Evolutionary conservation across 2,888 invertebrate genomes (phyloP), one percentile per base, ranked within the genome.

Genomic region (Nipponacmea schrenckii): DNA sequence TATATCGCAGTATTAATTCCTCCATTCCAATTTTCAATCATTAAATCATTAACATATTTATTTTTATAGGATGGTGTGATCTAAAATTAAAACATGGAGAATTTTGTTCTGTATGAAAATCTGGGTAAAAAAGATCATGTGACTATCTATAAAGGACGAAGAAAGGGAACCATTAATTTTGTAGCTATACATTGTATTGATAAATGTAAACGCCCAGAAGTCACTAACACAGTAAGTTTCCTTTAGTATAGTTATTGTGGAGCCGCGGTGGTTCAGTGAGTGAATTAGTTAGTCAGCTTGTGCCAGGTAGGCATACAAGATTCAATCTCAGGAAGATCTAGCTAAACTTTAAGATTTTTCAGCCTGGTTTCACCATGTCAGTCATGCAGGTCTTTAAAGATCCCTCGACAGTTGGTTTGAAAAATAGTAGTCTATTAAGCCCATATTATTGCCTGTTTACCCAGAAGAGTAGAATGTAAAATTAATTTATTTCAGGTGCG

Each of bases 91-190:
- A 56, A 56, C 5, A 89, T 89, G 89, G 89, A 89, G 74, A 89
- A 89, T 75, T 89, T 89, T 85, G 88, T 89, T 15, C 70, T 89
- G 66, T 89, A 89, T 81, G 89, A 89, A 74, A 88, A 89, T 72
- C 81, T 89, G 14, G 86, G 86, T 4, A 84, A 85, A 68, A 83
- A 86, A 64, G 85, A 86, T 39, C 81, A 86, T 74, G 84, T 85
- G 20, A 83, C 86, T 66, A 84, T 89, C n/a, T 89, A 89, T 75
- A 89, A 89, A 78, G 89, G 89, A 5, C 77, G 89, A 64, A 77
- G 87, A 20, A 89, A 89, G 79, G 88, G 88, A 39, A 89, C 89
- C 5, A 88, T 89, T 26, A 85, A 85, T 70, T 89, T 89, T 85
- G 87, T 89, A 27, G 88, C 89, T 26, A 89, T 89, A 66, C 88